phyloP scores from a whole-genome alignment of 2,888 invertebrate species.

The Epinotia brunnichana region DNA sequence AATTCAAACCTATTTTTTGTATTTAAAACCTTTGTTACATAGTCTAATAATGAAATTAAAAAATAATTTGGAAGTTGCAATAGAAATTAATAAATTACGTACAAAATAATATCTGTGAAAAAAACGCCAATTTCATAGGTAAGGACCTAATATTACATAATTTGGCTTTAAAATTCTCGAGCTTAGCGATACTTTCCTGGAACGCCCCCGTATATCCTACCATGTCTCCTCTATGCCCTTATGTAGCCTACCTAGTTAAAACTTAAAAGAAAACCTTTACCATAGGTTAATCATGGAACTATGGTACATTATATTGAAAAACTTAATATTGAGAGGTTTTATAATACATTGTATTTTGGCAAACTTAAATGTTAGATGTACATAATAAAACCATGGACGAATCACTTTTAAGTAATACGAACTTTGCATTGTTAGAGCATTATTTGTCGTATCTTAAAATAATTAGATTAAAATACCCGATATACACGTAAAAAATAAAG shows the following conservation, averaged over 20 bases:
- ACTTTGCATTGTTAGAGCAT: conserved; percentile 28
- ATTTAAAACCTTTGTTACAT: no score
- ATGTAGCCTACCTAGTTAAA: neutral
- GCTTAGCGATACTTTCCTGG: no score
- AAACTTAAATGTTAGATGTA: conserved; percentile 21
- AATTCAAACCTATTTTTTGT: no score
- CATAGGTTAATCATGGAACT: neutral
- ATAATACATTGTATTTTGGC: conserved; percentile 29
- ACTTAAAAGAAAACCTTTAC: conserved; percentile 11
- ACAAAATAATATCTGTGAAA: no score
- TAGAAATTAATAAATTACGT: no score
- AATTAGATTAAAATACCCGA: conserved; percentile 28
- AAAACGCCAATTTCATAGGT: no score
- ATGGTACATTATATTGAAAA: conserved; percentile 7
- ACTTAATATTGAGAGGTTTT: neutral
- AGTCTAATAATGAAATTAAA: no score
- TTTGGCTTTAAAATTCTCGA: no score
- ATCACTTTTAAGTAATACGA: conserved; percentile 35
- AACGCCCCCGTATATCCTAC: neutral
- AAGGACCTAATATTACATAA: no score
- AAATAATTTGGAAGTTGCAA: no score
- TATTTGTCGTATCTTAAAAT: conserved; percentile 18
- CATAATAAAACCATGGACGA: conserved; percentile 33
- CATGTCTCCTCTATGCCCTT: neutral
- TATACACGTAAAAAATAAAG: conserved; percentile 5